Evolutionary conservation across 2,113 vertebrate genomes (phyloP).

Genomic region (Pogona vitticeps): DNA sequence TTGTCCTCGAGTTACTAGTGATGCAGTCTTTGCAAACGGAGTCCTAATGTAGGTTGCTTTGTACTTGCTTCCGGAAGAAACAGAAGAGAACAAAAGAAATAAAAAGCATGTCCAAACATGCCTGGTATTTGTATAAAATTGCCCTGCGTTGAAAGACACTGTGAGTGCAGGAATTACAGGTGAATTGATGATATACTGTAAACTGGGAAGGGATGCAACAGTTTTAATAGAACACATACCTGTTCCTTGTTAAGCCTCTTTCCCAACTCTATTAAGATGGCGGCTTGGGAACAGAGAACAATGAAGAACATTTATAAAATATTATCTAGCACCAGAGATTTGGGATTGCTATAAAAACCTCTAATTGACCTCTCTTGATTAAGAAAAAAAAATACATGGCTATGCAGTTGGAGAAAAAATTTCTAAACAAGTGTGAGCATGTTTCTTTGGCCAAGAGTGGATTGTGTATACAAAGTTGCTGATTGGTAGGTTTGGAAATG

Average conservation of each 20-base stretch:
- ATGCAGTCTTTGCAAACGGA: not conserved
- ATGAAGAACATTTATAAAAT: not conserved
- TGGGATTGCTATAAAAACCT: not conserved
- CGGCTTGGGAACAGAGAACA: not conserved
- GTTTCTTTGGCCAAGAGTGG: not conserved
- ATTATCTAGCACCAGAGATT: not conserved
- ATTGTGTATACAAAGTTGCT: no score
- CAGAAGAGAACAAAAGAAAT: not conserved
- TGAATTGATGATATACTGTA: slow-evolving; percentile 19
- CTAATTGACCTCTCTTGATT: not conserved
- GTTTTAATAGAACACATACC: slow-evolving; percentile 24
- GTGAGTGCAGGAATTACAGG: slow-evolving; percentile 20
- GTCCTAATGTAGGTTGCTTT: not conserved
- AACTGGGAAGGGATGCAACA: slow-evolving; percentile 6
- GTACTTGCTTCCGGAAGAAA: not conserved
- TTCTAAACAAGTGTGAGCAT: not conserved
- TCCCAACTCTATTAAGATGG: slow-evolving; percentile 16
- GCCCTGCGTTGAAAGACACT: slow-evolving; percentile 5
- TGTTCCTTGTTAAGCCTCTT: slow-evolving; percentile 24
- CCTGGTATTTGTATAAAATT: slow-evolving; percentile 5
- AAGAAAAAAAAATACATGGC: not conserved
- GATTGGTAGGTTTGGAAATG: not conserved
- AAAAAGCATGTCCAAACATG: slow-evolving; percentile 14
- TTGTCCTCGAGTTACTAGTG: not conserved
- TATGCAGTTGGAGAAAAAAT: not conserved